phyloP scores from a whole-genome alignment of 2,888 invertebrate species.

The Mellilla xanthometata region DNA sequence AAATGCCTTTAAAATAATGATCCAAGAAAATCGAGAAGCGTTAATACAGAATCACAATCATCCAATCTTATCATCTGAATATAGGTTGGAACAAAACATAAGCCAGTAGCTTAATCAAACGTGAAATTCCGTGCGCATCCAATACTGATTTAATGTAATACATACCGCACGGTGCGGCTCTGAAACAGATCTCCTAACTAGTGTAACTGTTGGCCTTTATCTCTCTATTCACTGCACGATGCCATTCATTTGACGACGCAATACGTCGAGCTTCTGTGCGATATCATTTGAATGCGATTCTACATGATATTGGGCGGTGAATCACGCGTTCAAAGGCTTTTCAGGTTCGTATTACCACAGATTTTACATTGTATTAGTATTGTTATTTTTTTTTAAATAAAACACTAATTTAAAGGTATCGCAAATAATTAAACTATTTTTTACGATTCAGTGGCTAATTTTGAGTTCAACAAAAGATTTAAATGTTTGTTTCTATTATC shows the following conservation, averaged over 20 bases:
- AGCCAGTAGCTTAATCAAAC: conserved; percentile 29
- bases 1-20: conserved; percentile 10
- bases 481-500: no score
- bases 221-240: conserved; percentile 33
- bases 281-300: conserved; percentile 11
- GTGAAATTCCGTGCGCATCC: conserved; percentile 34
- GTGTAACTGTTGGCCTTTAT: conserved; percentile 37
- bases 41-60: conserved; percentile 27
- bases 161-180: conserved; percentile 31
- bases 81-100: conserved; percentile 30
- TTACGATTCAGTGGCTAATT: no score
- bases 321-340: conserved; percentile 23
- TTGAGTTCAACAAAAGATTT: no score
- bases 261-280: conserved; percentile 23
- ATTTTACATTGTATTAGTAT: no score
- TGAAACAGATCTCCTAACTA: conserved; percentile 48
- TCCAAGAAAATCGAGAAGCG: conserved; percentile 20
- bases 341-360: neutral
- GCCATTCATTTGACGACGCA: conserved; percentile 44
- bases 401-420: no score
- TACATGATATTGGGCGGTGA: conserved; percentile 21
- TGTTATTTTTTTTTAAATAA: no score
- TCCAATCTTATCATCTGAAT: conserved; percentile 19
- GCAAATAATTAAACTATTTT: no score
- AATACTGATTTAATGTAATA: conserved; percentile 47